phyloP scores from a whole-genome alignment of 1,140 invertebrate species.

The Hesperophylax magnus region DNA sequence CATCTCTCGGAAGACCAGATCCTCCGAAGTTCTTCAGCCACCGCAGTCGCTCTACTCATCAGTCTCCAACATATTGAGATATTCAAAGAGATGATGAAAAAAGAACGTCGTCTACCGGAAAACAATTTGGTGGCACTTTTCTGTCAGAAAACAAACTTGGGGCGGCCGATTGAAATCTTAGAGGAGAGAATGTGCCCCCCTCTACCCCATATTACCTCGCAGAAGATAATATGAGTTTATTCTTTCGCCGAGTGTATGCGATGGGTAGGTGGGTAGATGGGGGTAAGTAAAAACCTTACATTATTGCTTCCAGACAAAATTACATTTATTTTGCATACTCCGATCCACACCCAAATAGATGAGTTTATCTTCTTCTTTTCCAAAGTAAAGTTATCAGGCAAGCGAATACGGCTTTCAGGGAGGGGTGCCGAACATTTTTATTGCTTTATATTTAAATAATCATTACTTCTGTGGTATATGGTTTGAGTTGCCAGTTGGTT shows the following conservation, averaged over 20 bases:
- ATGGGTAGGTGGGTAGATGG: constrained; percentile 9
- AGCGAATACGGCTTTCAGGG: constrained; percentile 18
- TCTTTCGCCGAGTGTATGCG: constrained; percentile 54
- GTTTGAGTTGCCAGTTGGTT: too few species aligned
- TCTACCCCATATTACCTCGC: constrained; percentile 26
- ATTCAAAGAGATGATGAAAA: constrained; percentile 46
- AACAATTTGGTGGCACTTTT: constrained; percentile 57
- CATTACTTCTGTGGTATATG: background rate
- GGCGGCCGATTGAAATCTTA: constrained; percentile 48
- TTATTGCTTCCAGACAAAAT: constrained; percentile 59
- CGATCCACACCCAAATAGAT: constrained; percentile 57
- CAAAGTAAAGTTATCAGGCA: constrained; percentile 56
- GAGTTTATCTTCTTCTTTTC: constrained; percentile 56
- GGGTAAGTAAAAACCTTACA: constrained; percentile 58
- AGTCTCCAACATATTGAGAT: constrained; percentile 52
- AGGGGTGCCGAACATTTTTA: constrained; percentile 20
- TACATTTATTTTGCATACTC: constrained; percentile 58
- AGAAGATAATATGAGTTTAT: constrained; percentile 55
- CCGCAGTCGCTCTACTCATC: constrained; percentile 37
- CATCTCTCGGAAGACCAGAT: too few species aligned
- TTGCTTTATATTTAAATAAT: constrained; percentile 9
- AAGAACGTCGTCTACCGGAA: constrained; percentile 50
- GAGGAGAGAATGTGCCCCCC: background rate
- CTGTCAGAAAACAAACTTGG: constrained; percentile 55
- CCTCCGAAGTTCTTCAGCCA: background rate